Evolutionary conservation across 2,888 invertebrate species (phyloP), one percentile per base, ranked within the genome.

Genomic region (Cabera pusaria): DNA sequence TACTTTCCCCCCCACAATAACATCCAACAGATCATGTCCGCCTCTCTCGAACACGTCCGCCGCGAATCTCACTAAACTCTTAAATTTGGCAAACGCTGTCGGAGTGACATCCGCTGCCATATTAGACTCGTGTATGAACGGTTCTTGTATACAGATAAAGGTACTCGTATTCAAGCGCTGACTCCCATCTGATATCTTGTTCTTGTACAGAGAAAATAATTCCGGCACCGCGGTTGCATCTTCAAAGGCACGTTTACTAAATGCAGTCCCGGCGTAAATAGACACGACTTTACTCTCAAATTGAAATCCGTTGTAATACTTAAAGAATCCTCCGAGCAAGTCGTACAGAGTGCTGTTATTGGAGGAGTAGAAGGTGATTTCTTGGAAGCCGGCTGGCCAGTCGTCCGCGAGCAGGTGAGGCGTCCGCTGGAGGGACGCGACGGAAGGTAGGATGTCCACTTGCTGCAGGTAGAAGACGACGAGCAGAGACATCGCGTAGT

Each of bases 291-390:
- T 22, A 2, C 36, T 23, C 12, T 37, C 25, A 8, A 37, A 45
- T 6, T 50, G 28, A 9, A 72, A 72, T 3, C 42, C 40, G 1
- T 33, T 46, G 34, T 72, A 72, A 41, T 50, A 76, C 8, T 51
- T 44, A 20, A 72, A 72, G 38, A 74, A 73, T 2, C 60, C 68
- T 1, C 64, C 64, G 1, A 70, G 17, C 5, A 72, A 42, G 10
- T 59, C 22, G 28, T 60, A 64, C 1, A 67, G 18, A 1, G 51
- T 42, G n/a, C 56, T 49, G 3, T 38, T 33, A 11, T 44, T 43
- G 0, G 22, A 7, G 4, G 32, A 6, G 25, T 41, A 38, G 6
- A 14, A 2, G 4, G 23, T 5, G 4, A 41, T 21, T 19, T 44
- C 32, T 17, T 38, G n/a, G 17, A 41, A 48, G 1, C 24, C 41